Percentiles rank a stretch among this genome's conserved stretches.
Evolutionary conservation across 1,140 invertebrate species (phyloP).

Genomic region (Diorhabda sublineata): DNA sequence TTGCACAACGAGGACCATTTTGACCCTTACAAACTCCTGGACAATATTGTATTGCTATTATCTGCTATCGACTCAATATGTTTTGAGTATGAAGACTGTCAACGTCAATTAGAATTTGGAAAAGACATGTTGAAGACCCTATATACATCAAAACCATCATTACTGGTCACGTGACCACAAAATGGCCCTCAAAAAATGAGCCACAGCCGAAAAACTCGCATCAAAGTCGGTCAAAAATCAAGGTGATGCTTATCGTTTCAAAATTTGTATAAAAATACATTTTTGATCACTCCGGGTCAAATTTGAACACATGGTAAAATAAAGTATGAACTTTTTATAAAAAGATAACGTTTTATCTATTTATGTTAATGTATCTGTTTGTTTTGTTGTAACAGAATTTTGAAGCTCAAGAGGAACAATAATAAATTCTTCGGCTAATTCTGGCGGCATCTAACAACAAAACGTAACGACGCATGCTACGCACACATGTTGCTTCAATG

Average conservation of each 20-base stretch:
- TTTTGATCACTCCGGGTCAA: background rate
- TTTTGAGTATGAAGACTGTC: background rate
- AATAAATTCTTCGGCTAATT: too few species aligned
- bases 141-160: too few species aligned
- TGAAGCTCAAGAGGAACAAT: too few species aligned
- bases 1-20: background rate
- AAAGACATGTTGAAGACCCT: background rate
- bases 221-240: background rate
- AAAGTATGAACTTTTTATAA: background rate
- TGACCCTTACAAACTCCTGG: background rate
- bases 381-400: too few species aligned
- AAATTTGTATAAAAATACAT: background rate
- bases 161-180: background rate
- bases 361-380: too few species aligned
- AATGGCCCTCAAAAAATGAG: background rate
- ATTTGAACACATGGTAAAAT: background rate
- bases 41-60: background rate
- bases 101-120: background rate
- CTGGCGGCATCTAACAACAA: too few species aligned
- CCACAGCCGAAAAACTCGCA: background rate
- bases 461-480: too few species aligned
- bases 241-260: background rate
- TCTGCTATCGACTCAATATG: background rate
- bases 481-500: too few species aligned
- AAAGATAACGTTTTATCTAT: background rate